Evolutionary conservation across 2,797 vertebrate species (phyloP).

Genomic region (Coracias cyanogaster): DNA sequence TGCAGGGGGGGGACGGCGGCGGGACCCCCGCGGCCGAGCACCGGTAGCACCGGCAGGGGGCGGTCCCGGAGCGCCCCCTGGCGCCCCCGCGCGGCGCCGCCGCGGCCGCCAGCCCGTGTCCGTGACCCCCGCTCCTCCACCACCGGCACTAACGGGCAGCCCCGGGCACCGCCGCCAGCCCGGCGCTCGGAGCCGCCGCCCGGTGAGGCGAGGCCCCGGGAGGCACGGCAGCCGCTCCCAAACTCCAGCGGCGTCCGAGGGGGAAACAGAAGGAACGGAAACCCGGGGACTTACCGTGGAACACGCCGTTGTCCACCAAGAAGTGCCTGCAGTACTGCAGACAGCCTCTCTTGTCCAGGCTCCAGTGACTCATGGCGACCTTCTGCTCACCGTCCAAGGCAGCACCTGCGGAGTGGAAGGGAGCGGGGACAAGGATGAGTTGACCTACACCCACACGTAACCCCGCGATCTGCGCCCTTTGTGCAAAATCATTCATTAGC

Average conservation of each 20-base stretch:
- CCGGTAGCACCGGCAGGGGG: not conserved
- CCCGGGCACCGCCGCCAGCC: not conserved
- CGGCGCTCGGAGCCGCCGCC: not conserved
- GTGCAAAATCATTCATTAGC: accelerated
- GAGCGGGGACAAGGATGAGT: not conserved
- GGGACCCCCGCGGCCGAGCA: not conserved
- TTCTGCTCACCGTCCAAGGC: conserved; percentile 69
- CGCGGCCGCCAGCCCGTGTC: too few species aligned
- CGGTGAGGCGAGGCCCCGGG: not conserved
- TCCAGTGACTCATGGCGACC: conserved; percentile 87
- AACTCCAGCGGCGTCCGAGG: not conserved
- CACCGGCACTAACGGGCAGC: too few species aligned
- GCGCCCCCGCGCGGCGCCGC: not conserved
- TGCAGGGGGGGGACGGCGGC: too few species aligned
- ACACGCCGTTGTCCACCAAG: conserved; percentile 91
- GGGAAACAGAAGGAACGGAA: not conserved
- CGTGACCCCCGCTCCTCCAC: too few species aligned
- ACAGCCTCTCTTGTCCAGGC: conserved; percentile 82
- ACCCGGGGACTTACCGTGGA: conserved; percentile 85
- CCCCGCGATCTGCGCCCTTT: not conserved
- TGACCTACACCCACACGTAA: too few species aligned
- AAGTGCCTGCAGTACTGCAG: conserved; percentile 94
- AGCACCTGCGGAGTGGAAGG: conserved; percentile 58
- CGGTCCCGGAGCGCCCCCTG: not conserved
- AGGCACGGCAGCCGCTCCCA: not conserved